phyloP scores from a whole-genome alignment of 2,888 invertebrate genomes.

The Eupithecia subfuscata region DNA sequence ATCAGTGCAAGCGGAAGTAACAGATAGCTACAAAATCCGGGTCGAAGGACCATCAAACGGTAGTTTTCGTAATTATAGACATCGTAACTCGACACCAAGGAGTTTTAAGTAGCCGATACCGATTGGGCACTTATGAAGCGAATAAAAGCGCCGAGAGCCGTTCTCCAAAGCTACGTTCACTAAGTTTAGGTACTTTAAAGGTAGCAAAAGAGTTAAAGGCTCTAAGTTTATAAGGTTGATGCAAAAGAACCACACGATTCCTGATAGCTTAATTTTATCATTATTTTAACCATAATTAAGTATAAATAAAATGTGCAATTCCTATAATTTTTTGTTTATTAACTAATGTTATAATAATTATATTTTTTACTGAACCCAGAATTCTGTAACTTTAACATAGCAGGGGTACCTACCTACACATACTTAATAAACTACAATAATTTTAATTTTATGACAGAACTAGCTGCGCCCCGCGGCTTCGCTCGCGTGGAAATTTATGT shows the following conservation, averaged over 20 bases:
- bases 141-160: slow-evolving; percentile 9
- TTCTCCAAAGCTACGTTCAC: slow-evolving; percentile 1
- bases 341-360: too few species aligned
- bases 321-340: too few species aligned
- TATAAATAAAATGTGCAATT: too few species aligned
- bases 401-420: too few species aligned
- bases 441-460: too few species aligned
- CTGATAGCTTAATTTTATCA: not conserved
- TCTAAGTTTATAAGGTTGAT: not conserved
- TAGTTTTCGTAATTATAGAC: not conserved
- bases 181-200: not conserved
- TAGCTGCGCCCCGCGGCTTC: too few species aligned
- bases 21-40: slow-evolving; percentile 7
- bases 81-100: not conserved
- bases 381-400: not conserved
- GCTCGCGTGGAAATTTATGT: too few species aligned
- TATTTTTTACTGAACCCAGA: too few species aligned
- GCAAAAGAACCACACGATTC: not conserved
- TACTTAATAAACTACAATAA: too few species aligned
- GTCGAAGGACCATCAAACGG: slow-evolving; percentile 15
- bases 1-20: not conserved
- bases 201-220: not conserved
- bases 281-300: too few species aligned
- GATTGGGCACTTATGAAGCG: slow-evolving; percentile 10
- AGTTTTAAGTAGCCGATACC: slow-evolving; percentile 3